Evolutionary conservation across 2,797 vertebrate species (phyloP).

Genomic region (Tinamus major): DNA sequence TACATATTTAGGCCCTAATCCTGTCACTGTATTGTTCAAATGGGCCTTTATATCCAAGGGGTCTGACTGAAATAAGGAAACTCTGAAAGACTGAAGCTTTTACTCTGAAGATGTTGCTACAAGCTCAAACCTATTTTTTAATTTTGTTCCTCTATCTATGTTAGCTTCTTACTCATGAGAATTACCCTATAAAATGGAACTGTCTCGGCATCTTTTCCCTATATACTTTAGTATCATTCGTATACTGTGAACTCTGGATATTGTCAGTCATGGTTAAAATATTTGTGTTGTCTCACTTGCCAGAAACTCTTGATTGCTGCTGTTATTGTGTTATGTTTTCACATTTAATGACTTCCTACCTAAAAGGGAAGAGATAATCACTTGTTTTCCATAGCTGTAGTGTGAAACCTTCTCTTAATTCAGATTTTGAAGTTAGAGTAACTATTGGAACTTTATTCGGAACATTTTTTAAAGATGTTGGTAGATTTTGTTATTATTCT

Average conservation of each 20-base stretch:
- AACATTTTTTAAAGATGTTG: neutral
- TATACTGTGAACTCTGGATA: neutral
- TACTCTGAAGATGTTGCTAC: neutral
- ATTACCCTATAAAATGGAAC: neutral
- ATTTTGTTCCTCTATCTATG: neutral
- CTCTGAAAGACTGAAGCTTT: neutral
- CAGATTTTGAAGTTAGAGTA: neutral
- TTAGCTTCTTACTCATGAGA: neutral
- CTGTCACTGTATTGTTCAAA: neutral
- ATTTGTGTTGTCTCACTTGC: neutral
- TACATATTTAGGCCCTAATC: neutral
- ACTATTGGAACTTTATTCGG: neutral
- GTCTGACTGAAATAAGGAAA: neutral
- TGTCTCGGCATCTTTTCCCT: neutral
- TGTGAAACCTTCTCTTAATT: neutral
- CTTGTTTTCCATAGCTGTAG: accelerated
- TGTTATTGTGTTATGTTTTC: neutral
- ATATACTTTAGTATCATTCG: neutral
- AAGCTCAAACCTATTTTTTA: slow-evolving; percentile 25
- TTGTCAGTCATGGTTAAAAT: neutral
- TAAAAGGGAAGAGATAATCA: neutral
- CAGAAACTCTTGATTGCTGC: neutral
- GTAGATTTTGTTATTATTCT: neutral
- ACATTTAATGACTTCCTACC: neutral
- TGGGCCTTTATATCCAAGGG: neutral